These are phyloP conservation scores for Oreochromis aureus DNA, from an alignment of 2,113 vertebrate species.

Conservation along the genomic window DNA sequence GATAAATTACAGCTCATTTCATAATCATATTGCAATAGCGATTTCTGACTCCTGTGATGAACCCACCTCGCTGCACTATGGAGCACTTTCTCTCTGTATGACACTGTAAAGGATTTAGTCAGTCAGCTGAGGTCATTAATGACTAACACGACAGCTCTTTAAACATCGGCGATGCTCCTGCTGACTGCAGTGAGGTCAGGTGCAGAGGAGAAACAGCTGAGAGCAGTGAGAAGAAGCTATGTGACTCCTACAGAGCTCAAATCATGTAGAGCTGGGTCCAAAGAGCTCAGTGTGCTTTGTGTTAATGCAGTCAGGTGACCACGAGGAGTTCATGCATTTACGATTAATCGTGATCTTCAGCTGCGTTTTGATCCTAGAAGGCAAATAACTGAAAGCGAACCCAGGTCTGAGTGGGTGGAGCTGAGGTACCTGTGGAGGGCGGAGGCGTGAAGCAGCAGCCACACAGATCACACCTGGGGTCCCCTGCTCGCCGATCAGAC, in stretches of 20 bases:
- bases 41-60: neutral
- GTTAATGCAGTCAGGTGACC: neutral
- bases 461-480: slow-evolving; percentile 54
- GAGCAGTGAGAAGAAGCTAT: neutral
- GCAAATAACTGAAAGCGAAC: neutral
- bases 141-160: neutral
- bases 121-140: neutral
- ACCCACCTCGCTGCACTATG: neutral
- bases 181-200: neutral
- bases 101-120: neutral
- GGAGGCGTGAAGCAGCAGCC: slow-evolving; percentile 83
- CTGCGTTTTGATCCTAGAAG: neutral
- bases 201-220: neutral
- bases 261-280: slow-evolving; percentile 13
- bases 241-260: neutral
- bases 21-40: neutral
- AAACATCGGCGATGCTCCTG: neutral
- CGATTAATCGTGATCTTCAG: neutral
- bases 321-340: neutral
- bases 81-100: neutral
- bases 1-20: neutral
- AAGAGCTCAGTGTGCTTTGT: neutral
- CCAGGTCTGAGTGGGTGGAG: slow-evolving; percentile 21
- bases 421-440: neutral
- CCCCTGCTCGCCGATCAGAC: neutral